Percentiles rank a stretch among this genome's conserved stretches.
These are phyloP conservation scores for Agonopterix alstromeriana DNA, from an alignment of 2,888 invertebrate genomes.

Conservation along the genomic window DNA sequence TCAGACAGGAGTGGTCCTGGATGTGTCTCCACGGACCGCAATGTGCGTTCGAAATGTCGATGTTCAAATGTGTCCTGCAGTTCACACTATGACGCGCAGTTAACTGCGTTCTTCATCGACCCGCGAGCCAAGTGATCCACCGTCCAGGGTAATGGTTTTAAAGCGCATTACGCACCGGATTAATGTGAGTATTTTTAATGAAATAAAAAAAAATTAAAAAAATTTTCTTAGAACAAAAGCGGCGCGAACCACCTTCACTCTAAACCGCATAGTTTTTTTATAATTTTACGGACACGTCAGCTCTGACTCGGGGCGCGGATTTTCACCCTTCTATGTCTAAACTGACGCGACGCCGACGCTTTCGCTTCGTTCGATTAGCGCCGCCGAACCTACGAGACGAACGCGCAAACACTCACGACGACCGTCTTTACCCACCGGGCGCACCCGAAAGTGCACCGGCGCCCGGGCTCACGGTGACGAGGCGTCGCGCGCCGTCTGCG, in stretches of 20 bases:
- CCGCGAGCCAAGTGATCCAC: constrained; percentile 78
- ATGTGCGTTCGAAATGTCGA: constrained; percentile 80
- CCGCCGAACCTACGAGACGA: neutral
- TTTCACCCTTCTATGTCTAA: neutral
- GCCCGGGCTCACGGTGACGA: too few relatives aligned
- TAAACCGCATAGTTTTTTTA: neutral
- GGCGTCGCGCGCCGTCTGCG: neutral
- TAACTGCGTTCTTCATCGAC: constrained; percentile 78
- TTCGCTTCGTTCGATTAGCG: neutral
- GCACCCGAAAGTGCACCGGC: too few relatives aligned
- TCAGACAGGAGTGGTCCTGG: constrained; percentile 67
- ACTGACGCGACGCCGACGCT: neutral
- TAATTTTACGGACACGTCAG: neutral
- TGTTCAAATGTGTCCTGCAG: constrained; percentile 75
- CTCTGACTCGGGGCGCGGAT: constrained; percentile 1
- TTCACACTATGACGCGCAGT: constrained; percentile 61
- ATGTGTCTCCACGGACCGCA: constrained; percentile 64
- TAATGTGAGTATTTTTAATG: neutral
- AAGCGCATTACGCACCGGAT: too few relatives aligned
- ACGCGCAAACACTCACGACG: neutral
- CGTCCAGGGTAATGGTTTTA: constrained; percentile 53
- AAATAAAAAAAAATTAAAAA: neutral
- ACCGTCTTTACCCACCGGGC: too few relatives aligned
- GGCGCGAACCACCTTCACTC: neutral
- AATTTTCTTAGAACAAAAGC: neutral